Evolutionary conservation across 1,140 invertebrate species (phyloP).

Genomic region (Nixonia krombeini): DNA sequence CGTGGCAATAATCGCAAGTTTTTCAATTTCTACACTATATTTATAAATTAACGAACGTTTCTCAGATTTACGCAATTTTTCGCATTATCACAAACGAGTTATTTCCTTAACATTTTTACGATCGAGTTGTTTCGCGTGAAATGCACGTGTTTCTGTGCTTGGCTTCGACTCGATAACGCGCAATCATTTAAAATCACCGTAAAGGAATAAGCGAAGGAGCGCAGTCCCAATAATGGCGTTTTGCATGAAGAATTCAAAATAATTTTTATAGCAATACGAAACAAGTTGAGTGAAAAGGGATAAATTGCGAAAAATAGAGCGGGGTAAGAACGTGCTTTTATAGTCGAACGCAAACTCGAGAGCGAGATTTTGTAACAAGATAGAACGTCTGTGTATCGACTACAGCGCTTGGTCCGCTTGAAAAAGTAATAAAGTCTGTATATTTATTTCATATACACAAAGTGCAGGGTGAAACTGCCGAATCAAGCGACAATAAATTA

Average conservation of each 20-base stretch:
- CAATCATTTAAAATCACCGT: too few relatives aligned
- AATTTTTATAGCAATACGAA: slow-evolving; percentile 47
- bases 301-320: slow-evolving; percentile 44
- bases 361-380: slow-evolving; percentile 62
- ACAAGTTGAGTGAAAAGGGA: slow-evolving; percentile 47
- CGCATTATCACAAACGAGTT: too few relatives aligned
- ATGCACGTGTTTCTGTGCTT: too few relatives aligned
- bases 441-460: slow-evolving; percentile 49
- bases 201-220: too few relatives aligned
- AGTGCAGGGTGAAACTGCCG: slow-evolving; percentile 40
- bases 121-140: too few relatives aligned
- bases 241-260: slow-evolving; percentile 45
- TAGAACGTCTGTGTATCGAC: slow-evolving; percentile 55
- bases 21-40: too few relatives aligned
- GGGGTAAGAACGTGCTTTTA: slow-evolving; percentile 47
- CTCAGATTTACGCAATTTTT: too few relatives aligned
- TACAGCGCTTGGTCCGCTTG: slow-evolving; percentile 42
- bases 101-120: too few relatives aligned
- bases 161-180: too few relatives aligned
- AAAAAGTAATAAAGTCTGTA: slow-evolving; percentile 60
- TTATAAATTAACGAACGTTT: too few relatives aligned
- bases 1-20: too few relatives aligned
- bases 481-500: slow-evolving; percentile 30
- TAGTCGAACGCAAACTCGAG: slow-evolving; percentile 52
- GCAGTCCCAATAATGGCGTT: slow-evolving; percentile 32